phyloP scores from a whole-genome alignment of 1,140 invertebrate genomes.

The Drosophila tropicalis region DNA sequence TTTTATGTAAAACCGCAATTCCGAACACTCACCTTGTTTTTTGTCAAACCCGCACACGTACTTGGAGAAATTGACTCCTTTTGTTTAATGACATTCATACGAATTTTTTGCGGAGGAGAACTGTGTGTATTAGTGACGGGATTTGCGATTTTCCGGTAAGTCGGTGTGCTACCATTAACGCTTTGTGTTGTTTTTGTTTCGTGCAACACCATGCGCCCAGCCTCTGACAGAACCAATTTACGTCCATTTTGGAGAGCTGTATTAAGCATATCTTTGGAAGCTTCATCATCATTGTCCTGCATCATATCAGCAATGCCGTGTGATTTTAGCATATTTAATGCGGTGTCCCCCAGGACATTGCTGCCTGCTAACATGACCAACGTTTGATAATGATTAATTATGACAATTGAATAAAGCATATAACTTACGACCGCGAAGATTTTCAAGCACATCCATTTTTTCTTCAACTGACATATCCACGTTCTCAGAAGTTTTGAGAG shows the following conservation, averaged over 20 bases:
- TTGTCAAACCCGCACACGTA: constrained; percentile 45
- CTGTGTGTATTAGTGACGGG: constrained; percentile 30
- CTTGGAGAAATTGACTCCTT: constrained; percentile 41
- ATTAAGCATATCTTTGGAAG: constrained; percentile 85
- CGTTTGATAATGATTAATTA: not conserved
- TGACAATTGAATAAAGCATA: not conserved
- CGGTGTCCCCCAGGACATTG: constrained; percentile 63
- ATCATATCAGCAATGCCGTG: constrained; percentile 93
- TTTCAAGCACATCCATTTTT: constrained; percentile 66
- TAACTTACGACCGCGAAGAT: constrained; percentile 60
- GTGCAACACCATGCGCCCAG: constrained; percentile 90
- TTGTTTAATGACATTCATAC: constrained; percentile 70
- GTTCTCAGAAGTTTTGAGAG: constrained; percentile 32
- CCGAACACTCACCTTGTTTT: constrained; percentile 57
- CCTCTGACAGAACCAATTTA: constrained; percentile 90
- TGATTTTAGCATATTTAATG: constrained; percentile 88
- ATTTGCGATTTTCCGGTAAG: constrained; percentile 22
- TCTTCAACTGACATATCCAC: constrained; percentile 68
- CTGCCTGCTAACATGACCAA: constrained; percentile 29
- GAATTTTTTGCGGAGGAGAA: constrained; percentile 63
- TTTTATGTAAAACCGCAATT: not conserved
- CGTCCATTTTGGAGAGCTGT: constrained; percentile 92
- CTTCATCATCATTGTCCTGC: constrained; percentile 85
- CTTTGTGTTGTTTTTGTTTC: constrained; percentile 72
- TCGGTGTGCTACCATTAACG: constrained; percentile 40